These are phyloP conservation scores for Drosophila ezoana DNA, from an alignment of 2,888 invertebrate species.

Conservation along the genomic window DNA sequence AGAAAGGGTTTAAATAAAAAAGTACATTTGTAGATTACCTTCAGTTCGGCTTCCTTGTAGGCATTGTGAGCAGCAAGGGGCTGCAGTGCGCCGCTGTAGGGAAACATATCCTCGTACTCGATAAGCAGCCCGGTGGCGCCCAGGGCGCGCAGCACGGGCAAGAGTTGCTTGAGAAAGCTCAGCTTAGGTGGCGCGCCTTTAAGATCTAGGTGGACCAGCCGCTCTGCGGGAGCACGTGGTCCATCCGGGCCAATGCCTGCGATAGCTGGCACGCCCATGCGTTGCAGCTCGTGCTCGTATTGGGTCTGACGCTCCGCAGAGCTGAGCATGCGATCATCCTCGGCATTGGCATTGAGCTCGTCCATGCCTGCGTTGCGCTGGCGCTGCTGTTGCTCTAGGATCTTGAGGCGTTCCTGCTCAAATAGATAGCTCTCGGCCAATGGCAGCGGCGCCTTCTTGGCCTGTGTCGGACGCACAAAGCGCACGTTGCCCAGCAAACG, in stretches of 20 bases:
- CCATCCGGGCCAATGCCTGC: constrained; percentile 84
- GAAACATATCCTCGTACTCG: constrained; percentile 94
- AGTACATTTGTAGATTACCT: too few species aligned
- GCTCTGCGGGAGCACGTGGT: constrained; percentile 83
- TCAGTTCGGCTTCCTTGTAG: constrained; percentile 82
- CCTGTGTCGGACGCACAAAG: constrained; percentile 79
- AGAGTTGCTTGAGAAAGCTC: constrained; percentile 86
- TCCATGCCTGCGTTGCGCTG: constrained; percentile 84
- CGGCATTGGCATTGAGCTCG: constrained; percentile 76
- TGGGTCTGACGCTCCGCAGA: constrained; percentile 84
- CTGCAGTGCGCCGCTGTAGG: constrained; percentile 88
- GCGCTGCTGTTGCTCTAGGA: constrained; percentile 85
- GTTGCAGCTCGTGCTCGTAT: constrained; percentile 84
- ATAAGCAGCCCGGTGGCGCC: constrained; percentile 90
- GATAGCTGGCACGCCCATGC: constrained; percentile 84
- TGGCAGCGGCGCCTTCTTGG: constrained; percentile 77
- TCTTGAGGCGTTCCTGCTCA: constrained; percentile 84
- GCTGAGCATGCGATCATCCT: constrained; percentile 82
- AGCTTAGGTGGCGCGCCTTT: constrained; percentile 91
- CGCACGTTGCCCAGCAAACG: constrained; percentile 73
- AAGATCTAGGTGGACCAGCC: constrained; percentile 90
- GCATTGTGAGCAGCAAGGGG: constrained; percentile 87
- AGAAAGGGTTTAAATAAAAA: too few species aligned
- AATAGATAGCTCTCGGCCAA: constrained; percentile 83
- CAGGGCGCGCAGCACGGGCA: constrained; percentile 87